Base-by-base conservation (phyloP, 2,888 invertebrate species). In the Lapara coniferarum region DNA sequence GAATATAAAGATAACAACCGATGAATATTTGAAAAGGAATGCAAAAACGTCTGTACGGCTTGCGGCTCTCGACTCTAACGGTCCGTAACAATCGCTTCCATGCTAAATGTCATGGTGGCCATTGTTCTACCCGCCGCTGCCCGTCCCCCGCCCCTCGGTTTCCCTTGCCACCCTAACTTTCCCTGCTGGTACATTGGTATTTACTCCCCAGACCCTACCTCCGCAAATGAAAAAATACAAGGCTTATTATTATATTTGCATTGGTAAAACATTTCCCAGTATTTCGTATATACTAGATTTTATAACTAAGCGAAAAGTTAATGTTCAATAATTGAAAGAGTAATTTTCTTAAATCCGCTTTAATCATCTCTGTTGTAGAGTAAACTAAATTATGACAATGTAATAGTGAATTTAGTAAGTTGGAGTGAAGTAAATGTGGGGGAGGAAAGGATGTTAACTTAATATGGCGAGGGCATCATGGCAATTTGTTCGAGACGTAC, bases 31-130 rank as follows among this genome's bases (percentile, higher is more conserved):
- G 84, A 88, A 86, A 81, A 85, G 85, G 81, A 79, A 78, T 81
- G 85, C 81, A 81, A 81, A 84, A 84, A 85, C 89, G 89, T 89
- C 80, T 82, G 88, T 89, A 83, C 89, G 90, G 87, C 84, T 83
- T 81, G 87, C 86, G 87, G 87, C 84, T 90, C 85, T 85, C 84
- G 84, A 77, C 83, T 89, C 88, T 85, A 91, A 89, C 92, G 89
- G 90, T 83, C 90, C 92, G 89, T 90, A 91, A 92, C 91, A 91
- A 93, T 90, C 89, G 91, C 89, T 91, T 92, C 91, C 91, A 91
- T 91, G 90, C 90, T 93, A 93, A 93, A 93, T 93, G 92, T 93
- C 93, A 93, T 89, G 92, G 91, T 92, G 86, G 90, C 90, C 85
- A 93, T 93, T 93, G 93, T 93, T 93, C 90, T 87, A 83, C 83